phyloP scores from a whole-genome alignment of 1,140 invertebrate genomes.

The Matsumurasca onukii region DNA sequence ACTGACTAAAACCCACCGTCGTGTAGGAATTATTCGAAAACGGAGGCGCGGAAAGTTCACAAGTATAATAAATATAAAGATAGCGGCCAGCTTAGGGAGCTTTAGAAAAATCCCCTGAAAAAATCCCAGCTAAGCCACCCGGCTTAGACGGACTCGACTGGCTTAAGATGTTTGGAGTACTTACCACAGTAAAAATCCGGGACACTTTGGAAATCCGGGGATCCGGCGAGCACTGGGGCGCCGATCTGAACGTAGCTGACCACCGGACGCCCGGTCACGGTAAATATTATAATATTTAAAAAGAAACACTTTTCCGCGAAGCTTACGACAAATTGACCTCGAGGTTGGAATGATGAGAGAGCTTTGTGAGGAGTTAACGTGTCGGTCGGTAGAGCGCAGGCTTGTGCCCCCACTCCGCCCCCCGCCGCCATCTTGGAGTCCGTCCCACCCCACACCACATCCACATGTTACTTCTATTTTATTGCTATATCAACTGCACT shows the following conservation, averaged over 20 bases:
- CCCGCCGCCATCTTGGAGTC: background rate
- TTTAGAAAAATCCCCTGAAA: slow-evolving; percentile 30
- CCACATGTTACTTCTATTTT: slow-evolving; percentile 24
- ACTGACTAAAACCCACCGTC: too few relatives aligned
- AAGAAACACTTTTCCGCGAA: slow-evolving; percentile 31
- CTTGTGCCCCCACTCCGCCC: slow-evolving; percentile 3
- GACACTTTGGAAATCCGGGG: slow-evolving; percentile 8
- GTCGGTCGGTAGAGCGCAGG: slow-evolving; percentile 18
- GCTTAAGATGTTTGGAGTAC: slow-evolving; percentile 25
- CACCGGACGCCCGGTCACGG: too few relatives aligned
- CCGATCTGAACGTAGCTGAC: background rate
- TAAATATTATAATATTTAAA: slow-evolving; percentile 21
- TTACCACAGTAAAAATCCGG: background rate
- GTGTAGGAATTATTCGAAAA: slow-evolving; percentile 16
- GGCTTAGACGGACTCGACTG: slow-evolving; percentile 27
- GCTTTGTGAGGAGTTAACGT: slow-evolving; percentile 25
- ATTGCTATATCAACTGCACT: slow-evolving; percentile 25
- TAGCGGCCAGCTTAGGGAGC: slow-evolving; percentile 26
- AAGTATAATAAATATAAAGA: slow-evolving; percentile 31
- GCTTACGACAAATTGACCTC: slow-evolving; percentile 30
- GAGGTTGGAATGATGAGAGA: slow-evolving; percentile 23
- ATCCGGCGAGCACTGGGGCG: background rate
- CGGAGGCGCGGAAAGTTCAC: slow-evolving; percentile 17
- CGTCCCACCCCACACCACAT: background rate
- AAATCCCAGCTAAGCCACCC: slow-evolving; percentile 18